Evolutionary conservation across 2,888 invertebrate genomes (phyloP).

Genomic region (Flexamia atlantica): DNA sequence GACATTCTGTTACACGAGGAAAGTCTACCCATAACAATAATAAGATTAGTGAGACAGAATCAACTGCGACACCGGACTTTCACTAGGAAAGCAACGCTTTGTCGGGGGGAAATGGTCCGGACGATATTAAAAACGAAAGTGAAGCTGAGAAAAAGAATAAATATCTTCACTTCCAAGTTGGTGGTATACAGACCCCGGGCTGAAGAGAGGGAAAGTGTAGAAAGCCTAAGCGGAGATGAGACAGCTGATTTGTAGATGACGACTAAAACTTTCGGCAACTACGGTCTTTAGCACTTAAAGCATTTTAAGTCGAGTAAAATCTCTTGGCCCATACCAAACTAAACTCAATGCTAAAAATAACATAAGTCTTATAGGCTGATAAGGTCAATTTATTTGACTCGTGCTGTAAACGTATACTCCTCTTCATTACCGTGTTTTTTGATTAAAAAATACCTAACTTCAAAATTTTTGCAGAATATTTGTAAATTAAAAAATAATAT

Average conservation of each 20-base stretch:
- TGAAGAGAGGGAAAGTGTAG: slow-evolving; percentile 32
- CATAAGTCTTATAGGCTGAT: too few species aligned
- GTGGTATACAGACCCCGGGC: neutral
- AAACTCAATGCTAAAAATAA: too few species aligned
- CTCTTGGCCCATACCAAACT: too few species aligned
- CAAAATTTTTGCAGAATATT: too few species aligned
- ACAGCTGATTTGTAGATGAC: slow-evolving; percentile 2
- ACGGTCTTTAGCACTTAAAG: slow-evolving; percentile 9
- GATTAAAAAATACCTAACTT: too few species aligned
- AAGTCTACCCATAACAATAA: slow-evolving; percentile 21
- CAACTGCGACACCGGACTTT: neutral
- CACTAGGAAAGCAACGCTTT: slow-evolving; percentile 9
- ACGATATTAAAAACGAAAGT: slow-evolving; percentile 20
- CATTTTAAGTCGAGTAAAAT: too few species aligned
- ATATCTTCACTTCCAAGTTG: slow-evolving; percentile 14
- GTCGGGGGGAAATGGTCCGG: neutral
- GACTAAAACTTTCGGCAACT: neutral
- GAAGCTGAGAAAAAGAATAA: neutral
- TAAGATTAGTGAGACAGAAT: slow-evolving; percentile 16
- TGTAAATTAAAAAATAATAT: too few species aligned
- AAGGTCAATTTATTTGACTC: too few species aligned
- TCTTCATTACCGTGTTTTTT: too few species aligned
- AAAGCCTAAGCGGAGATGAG: slow-evolving; percentile 42
- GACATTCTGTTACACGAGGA: neutral
- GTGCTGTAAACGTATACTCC: too few species aligned